Evolutionary conservation across 2,113 vertebrate species (phyloP).

Genomic region (Malurus alboscapulatus): DNA sequence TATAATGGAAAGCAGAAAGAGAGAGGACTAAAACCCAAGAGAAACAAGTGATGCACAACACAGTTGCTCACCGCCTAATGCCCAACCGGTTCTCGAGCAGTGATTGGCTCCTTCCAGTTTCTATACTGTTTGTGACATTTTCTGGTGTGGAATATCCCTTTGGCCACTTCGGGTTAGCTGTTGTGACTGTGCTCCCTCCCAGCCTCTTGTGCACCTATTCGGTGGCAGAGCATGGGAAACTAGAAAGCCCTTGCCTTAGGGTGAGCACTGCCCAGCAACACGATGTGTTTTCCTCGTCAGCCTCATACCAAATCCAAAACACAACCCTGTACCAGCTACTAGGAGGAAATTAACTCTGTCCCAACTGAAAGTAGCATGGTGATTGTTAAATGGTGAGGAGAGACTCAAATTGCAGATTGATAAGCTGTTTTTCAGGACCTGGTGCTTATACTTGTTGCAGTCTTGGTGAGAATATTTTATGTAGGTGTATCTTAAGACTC

Average conservation of each 20-base stretch:
- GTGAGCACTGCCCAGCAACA: not conserved
- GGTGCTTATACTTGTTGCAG: not conserved
- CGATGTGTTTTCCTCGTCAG: accelerated
- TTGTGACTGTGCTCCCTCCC: not conserved
- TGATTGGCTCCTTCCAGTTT: not conserved
- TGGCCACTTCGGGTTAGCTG: not conserved
- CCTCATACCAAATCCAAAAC: not conserved
- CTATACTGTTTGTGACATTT: not conserved
- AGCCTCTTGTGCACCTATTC: not conserved
- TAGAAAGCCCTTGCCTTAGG: not conserved
- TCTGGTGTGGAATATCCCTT: not conserved
- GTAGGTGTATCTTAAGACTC: not conserved
- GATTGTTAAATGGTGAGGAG: not conserved
- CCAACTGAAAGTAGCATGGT: not conserved
- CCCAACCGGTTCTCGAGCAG: not conserved
- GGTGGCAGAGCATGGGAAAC: not conserved
- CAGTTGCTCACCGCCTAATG: not conserved
- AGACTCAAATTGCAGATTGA: not conserved
- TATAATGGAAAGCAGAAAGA: not conserved
- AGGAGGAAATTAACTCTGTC: not conserved
- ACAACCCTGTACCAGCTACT: not conserved
- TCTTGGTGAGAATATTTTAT: not conserved
- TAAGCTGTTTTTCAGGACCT: not conserved
- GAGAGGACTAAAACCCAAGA: not conserved
- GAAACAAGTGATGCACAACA: not conserved